Conservation (phyloP, 2,113 vertebrate species). For the Ornithorhynchus anatinus region DNA sequence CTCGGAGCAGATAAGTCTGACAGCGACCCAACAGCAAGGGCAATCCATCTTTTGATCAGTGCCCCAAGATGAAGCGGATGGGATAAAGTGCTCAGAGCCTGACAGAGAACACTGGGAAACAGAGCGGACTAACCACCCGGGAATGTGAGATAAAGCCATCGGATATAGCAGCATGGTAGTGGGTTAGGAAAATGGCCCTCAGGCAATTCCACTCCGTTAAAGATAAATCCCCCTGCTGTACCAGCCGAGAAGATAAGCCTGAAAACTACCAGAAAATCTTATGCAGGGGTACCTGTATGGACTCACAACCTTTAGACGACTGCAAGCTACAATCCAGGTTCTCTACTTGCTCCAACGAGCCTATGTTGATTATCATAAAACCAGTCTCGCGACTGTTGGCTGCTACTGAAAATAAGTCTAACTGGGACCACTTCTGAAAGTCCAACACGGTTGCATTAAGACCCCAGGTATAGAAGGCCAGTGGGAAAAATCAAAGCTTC, state of each 20-base stretch:
- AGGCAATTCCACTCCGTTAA: conserved; percentile 38
- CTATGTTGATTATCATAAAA: too few species aligned
- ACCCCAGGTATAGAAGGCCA: too few species aligned
- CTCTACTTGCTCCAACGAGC: background rate
- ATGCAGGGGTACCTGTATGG: conserved; percentile 10
- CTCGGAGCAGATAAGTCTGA: too few species aligned
- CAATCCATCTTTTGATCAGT: background rate
- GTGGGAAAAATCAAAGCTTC: too few species aligned
- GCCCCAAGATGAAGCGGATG: conserved; percentile 41
- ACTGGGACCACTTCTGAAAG: too few species aligned
- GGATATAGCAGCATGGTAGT: conserved; percentile 12
- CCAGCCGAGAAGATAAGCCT: conserved; percentile 17
- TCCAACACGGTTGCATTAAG: too few species aligned
- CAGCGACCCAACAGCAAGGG: too few species aligned
- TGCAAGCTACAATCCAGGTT: conserved; percentile 7
- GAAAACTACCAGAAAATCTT: conserved; percentile 39
- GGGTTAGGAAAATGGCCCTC: background rate
- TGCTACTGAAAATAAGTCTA: too few species aligned
- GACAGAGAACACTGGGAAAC: conserved; percentile 26
- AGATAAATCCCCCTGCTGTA: conserved; percentile 35
- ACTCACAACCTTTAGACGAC: background rate
- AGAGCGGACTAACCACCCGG: background rate
- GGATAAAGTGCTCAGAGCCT: conserved; percentile 1
- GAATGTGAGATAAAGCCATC: background rate
- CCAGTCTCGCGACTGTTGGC: too few species aligned